Base-by-base conservation (phyloP, 2,797 vertebrate genomes). In the Stomatorhinus walkeri region DNA sequence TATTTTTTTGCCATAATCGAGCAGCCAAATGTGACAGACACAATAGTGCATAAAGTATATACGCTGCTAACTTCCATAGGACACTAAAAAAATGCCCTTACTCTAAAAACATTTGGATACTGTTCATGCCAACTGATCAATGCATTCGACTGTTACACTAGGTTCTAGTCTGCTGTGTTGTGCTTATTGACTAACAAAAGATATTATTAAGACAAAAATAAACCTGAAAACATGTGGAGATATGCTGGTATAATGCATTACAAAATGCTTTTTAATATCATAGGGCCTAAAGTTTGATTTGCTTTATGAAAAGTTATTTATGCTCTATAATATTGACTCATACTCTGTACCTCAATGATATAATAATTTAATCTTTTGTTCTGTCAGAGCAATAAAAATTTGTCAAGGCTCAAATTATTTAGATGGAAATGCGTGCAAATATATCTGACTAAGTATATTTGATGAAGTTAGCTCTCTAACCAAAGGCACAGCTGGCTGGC, bases 361-460 rank as follows among this genome's bases (percentile, higher is more conserved):
- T 43, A 48, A 88, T 28, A 36, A 88, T 28, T 81, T 51, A 84
- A 85, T n/a, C 36, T 46, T 24, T 5, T 24, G 36, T 76, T 61
- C 56, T 83, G 12, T 88, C 52, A 49, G n/a, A 16, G 12, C 22
- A n/a, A 36, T 87, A 76, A 76, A 89, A 76, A 87, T 16, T 16
- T 87, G 61, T 22, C 83, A 22, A 89, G 81, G 9, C 51, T 36
- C 64, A 46, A 89, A 32, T 76, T 40, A 54, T 76, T 87, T 48
- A 36, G 6, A 61, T 86, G 59, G 24, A 72, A 72, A 48, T 49
- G 22, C 9, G 43, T 85, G 24, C 59, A 43, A 36, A 64, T 43
- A 46, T 28, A 22, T 16, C 24, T n/a, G 16, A 59, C 28, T 36
- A 84, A 72, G 28, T 72, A 16, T 72, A 16, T 72, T 72, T 72